Base-by-base conservation (phyloP, 2,888 invertebrate species). In the Anthoptus insignis region DNA sequence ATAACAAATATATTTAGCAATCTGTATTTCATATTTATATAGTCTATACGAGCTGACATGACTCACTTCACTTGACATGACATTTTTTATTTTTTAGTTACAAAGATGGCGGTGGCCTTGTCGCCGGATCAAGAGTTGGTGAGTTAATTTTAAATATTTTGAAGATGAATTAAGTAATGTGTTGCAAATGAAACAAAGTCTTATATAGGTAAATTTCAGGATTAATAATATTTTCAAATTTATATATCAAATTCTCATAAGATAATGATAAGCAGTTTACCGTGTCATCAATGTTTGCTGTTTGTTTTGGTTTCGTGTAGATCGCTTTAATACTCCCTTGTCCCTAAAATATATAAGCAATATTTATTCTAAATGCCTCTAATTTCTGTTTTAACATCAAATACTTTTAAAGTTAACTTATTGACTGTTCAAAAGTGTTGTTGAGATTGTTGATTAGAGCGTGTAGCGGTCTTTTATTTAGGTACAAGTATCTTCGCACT, bases 41-140 rank as follows among this genome's bases (percentile, higher is more conserved):
- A n/a, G n/a, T n/a, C n/a, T n/a, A n/a, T n/a, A n/a, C n/a, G n/a
- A n/a, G n/a, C n/a, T 14, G 14, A 39, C 39, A 39, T 16, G 39
- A 42, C 42, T 19, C 19, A 42, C 42, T 42, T 42, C 19, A 42
- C 42, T 19, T 49, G 47, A 5, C 7, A 24, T 49, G 49, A 49
- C 27, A 49, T 49, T 27, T 22, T 49, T 49, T 13, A 37, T 39
- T 19, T 34, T 68, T 72, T 71, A 77, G 74, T 76, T 71, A 69
- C 72, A 87, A 94, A 93, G 79, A 93, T 93, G 96, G 96, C 96
- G 94, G 95, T 96, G 93, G 95, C 94, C 83, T 94, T 96, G 94
- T 95, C 96, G 92, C 94, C 95, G 86, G 96, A 96, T 88, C 96
- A 97, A 86, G 96, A 96, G 92, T 94, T 95, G 94, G 97, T 96